Base-by-base conservation (phyloP, 2,113 vertebrate genomes). In the Cathartes aura region DNA sequence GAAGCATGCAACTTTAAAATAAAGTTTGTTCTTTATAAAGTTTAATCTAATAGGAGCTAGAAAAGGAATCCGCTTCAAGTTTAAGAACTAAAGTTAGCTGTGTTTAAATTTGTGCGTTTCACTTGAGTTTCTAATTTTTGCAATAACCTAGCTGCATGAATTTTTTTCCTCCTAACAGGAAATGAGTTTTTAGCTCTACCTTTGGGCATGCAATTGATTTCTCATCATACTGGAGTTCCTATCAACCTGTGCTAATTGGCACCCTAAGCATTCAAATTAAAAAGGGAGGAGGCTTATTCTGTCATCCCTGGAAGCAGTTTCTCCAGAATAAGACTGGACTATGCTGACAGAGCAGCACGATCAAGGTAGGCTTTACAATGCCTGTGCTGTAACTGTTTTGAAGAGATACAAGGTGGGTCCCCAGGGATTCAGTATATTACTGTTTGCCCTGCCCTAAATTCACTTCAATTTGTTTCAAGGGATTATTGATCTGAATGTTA, bases 401-500 rank as follows among this genome's bases (percentile, higher is more conserved):
- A 89, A 59, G 30, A 63, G 18, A 30, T 55, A 8, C 18, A 47
- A 40, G 43, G 14, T 90, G 26, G 10, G 1, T 63, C 55, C 59
- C 17, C 8, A 58, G 85, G 29, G 59, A 50, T 58, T 81, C 27
- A 18, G 6, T 9, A 4, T 19, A 16, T 92, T 86, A 59, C 5
- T 47, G 21, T 64, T 76, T 89, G 32, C 48, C 24, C 45, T 85
- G 23, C 38, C n/a, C 50, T 79, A 75, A 87, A 71, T 52, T 88
- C 22, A 62, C 29, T 83, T 40, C 36, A 73, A 19, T 84, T 15
- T 93, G 34, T 91, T 95, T 84, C 52, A 63, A 82, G 23, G 11
- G 30, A 45, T 92, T 95, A 95, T 97, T 62, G 89, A 96, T 94
- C 62, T 17, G 56, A 56, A 64, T 80, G 73, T 30, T 89, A 8